Conservation (phyloP, 2,797 vertebrate species). For the Hylomyscus alleni region DNA sequence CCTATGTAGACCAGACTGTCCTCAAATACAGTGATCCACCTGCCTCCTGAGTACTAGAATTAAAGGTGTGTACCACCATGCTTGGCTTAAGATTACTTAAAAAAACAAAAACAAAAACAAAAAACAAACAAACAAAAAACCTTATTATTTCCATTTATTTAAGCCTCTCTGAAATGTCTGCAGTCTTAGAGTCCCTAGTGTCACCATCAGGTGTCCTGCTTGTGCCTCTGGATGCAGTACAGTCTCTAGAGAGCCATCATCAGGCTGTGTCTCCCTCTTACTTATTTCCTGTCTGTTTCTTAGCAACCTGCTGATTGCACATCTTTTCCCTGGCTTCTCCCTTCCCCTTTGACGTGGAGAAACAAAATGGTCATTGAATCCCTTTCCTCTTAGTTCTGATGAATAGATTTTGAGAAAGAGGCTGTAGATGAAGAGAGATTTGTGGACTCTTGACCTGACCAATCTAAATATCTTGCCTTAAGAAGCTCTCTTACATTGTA, state of each 20-base stretch:
- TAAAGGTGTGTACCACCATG: neutral
- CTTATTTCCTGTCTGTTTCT: neutral
- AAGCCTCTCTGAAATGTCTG: slow-evolving; percentile 19
- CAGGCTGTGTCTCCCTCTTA: neutral
- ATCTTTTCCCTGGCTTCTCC: neutral
- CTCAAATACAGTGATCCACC: neutral
- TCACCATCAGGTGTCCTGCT: neutral
- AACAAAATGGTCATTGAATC: slow-evolving; percentile 9
- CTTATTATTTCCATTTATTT: neutral
- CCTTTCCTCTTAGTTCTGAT: slow-evolving; percentile 45
- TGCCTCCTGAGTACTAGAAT: neutral
- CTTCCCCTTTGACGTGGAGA: neutral
- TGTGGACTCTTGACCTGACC: neutral
- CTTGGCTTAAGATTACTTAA: neutral
- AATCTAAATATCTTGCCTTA: slow-evolving; percentile 40
- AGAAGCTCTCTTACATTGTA: neutral
- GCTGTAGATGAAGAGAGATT: slow-evolving; percentile 24
- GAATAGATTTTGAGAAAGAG: slow-evolving; percentile 37
- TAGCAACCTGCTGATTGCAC: neutral
- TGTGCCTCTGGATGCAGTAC: neutral
- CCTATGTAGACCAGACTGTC: neutral
- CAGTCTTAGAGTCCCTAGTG: neutral
- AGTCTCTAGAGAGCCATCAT: neutral
- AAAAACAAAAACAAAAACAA: neutral
- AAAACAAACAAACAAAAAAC: too few species aligned